phyloP scores from a whole-genome alignment of 2,888 invertebrate genomes.

The Deilephila porcellus region DNA sequence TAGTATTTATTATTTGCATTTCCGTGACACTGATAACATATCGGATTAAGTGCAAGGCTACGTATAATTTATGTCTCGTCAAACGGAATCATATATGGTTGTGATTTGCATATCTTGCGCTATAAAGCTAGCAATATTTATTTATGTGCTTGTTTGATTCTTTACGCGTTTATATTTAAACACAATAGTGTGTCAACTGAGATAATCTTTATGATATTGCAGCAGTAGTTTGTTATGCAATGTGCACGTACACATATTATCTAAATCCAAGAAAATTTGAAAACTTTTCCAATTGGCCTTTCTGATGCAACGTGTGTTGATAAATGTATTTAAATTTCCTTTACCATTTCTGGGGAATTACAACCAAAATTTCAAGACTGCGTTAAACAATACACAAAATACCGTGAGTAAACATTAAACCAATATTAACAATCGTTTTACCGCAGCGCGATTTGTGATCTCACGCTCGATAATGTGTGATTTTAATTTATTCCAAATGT shows the following conservation, averaged over 20 bases:
- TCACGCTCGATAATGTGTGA: not conserved
- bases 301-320: too few relatives aligned
- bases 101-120: not conserved
- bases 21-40: conserved; percentile 23
- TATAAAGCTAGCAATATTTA: not conserved
- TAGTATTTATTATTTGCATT: conserved; percentile 27
- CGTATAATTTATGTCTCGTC: conserved; percentile 10
- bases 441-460: not conserved
- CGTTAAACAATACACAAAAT: not conserved
- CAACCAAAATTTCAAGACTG: too few relatives aligned
- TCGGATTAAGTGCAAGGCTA: conserved; percentile 22
- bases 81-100: conserved; percentile 8
- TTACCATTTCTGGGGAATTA: too few relatives aligned
- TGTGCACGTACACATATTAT: too few relatives aligned
- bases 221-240: not conserved
- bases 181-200: not conserved
- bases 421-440: not conserved
- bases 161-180: not conserved
- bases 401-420: not conserved
- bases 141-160: not conserved
- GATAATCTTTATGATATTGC: not conserved
- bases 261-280: too few relatives aligned
- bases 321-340: too few relatives aligned
- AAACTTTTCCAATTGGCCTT: too few relatives aligned
- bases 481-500: not conserved